Evolutionary conservation across 2,113 vertebrate species (phyloP).

Genomic region (Sinocyclocheilus grahami): DNA sequence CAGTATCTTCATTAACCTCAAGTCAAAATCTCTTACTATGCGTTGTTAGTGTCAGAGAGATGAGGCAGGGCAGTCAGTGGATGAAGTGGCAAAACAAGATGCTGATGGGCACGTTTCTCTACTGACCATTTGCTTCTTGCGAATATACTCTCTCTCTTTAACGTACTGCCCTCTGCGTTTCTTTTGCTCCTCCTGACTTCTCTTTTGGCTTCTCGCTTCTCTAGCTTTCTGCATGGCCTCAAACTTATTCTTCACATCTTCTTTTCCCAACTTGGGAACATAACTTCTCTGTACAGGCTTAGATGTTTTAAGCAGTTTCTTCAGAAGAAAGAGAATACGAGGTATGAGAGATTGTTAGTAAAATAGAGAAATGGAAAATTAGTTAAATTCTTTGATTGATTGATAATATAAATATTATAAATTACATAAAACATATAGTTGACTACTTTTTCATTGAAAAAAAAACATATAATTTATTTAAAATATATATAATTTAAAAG

Average conservation of each 20-base stretch:
- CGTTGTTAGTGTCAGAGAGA: not conserved
- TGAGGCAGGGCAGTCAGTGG: not conserved
- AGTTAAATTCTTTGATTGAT: not conserved
- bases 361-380: not conserved
- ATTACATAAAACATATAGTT: not conserved
- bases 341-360: constrained; percentile 62
- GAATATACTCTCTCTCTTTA: constrained; percentile 94
- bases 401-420: not conserved
- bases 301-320: constrained; percentile 91
- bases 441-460: too few relatives aligned
- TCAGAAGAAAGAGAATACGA: constrained; percentile 56
- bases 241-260: constrained; percentile 90
- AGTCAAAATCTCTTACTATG: not conserved
- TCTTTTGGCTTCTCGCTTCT: constrained; percentile 91
- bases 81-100: constrained; percentile 8
- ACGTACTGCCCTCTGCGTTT: constrained; percentile 95
- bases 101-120: constrained; percentile 63
- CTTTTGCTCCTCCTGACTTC: constrained; percentile 90
- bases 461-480: too few relatives aligned
- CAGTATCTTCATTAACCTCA: not conserved
- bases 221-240: constrained; percentile 96
- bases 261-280: constrained; percentile 90
- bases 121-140: constrained; percentile 94
- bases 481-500: too few relatives aligned
- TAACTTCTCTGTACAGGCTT: constrained; percentile 92